Conservation (phyloP, 2,113 vertebrate species). For the Herpetotheres cachinnans region DNA sequence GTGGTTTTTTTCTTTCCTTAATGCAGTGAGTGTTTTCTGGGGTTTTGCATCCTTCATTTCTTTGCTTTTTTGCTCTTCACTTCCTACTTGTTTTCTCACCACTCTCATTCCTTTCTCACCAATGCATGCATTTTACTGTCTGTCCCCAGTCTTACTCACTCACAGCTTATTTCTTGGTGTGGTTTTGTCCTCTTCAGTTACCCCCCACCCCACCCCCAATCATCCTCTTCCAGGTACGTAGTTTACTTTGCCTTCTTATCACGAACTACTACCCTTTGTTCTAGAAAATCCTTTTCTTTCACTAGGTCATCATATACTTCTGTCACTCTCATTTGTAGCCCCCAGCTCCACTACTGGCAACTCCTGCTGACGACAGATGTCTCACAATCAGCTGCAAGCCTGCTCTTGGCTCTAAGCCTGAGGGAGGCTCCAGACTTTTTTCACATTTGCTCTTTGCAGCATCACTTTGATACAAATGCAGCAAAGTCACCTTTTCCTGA, state of each 20-base stretch:
- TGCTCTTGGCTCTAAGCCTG: slow-evolving; percentile 45
- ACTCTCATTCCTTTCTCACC: not conserved
- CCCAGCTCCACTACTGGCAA: slow-evolving; percentile 44
- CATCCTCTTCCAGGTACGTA: not conserved
- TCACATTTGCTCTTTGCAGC: slow-evolving; percentile 9
- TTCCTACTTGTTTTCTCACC: not conserved
- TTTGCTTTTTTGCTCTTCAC: not conserved
- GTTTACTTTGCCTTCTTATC: not conserved
- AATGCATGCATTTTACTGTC: not conserved
- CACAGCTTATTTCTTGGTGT: not conserved
- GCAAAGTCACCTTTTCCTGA: slow-evolving; percentile 41
- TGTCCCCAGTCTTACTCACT: not conserved
- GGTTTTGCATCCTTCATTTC: not conserved
- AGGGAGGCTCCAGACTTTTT: slow-evolving; percentile 11
- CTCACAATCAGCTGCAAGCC: slow-evolving; percentile 44
- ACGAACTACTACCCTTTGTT: not conserved
- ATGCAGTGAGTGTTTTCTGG: not conserved
- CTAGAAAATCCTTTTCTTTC: slow-evolving; percentile 40
- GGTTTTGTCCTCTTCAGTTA: not conserved
- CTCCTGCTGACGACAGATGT: slow-evolving; percentile 57
- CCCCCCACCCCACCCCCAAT: not conserved
- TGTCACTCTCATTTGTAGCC: slow-evolving; percentile 43
- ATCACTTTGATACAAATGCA: slow-evolving; percentile 10
- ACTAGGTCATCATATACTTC: slow-evolving; percentile 43
- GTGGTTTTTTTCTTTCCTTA: not conserved